A percentile compares a stretch with the other conserved stretches of the same genome.
phyloP scores from a whole-genome alignment of 2,797 vertebrate genomes.

The Gadopsis marmoratus region DNA sequence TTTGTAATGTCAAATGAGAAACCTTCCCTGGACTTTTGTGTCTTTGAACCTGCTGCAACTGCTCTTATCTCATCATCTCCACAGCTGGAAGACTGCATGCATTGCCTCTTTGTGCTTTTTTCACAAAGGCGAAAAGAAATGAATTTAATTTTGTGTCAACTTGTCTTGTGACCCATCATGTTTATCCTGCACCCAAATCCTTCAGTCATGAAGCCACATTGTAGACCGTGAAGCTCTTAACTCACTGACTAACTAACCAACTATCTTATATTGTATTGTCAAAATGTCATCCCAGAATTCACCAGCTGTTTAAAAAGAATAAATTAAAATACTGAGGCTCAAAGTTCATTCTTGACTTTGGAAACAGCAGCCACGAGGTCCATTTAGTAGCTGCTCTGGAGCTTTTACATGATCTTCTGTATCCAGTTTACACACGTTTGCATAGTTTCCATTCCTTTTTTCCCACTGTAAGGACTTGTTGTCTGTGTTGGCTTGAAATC shows the following conservation, averaged over 20 bases:
- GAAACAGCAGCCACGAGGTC: background rate
- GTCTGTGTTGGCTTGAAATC: background rate
- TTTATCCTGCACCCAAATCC: background rate
- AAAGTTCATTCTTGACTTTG: background rate
- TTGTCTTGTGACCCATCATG: background rate
- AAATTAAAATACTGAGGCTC: background rate
- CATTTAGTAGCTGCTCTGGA: background rate
- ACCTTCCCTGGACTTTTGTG: background rate
- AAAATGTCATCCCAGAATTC: background rate
- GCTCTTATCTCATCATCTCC: background rate
- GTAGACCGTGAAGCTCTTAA: background rate
- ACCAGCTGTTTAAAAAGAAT: background rate
- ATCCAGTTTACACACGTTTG: background rate
- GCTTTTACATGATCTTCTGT: background rate
- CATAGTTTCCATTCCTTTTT: background rate
- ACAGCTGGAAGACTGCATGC: background rate
- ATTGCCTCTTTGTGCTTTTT: background rate
- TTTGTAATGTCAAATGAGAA: background rate
- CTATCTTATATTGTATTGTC: background rate
- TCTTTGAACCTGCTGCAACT: background rate
- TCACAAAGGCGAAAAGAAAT: background rate
- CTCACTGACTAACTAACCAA: background rate
- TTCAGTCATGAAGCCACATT: background rate
- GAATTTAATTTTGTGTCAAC: background rate
- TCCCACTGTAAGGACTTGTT: background rate